Percentiles rank a stretch among this genome's conserved stretches.
phyloP scores from a whole-genome alignment of 2,888 invertebrate species.

The Theretra japonica region DNA sequence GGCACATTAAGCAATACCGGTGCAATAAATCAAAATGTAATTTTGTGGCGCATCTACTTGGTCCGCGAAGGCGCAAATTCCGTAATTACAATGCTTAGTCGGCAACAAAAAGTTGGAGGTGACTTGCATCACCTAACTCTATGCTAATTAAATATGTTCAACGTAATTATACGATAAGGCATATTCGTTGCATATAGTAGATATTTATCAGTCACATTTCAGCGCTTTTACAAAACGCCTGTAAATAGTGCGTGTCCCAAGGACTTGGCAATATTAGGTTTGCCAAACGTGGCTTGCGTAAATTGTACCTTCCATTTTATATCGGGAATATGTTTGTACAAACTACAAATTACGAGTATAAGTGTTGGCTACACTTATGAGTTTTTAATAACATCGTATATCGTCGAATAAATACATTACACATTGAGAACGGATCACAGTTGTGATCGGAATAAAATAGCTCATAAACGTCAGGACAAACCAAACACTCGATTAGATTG shows the following conservation, averaged over 20 bases:
- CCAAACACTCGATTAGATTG: no score
- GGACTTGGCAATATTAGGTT: background rate
- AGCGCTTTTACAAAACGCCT: constrained; percentile 18
- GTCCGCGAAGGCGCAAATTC: constrained; percentile 34
- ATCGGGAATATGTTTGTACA: no score
- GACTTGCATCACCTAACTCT: constrained; percentile 5
- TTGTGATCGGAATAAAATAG: no score
- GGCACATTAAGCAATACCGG: constrained; percentile 33
- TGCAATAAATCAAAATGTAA: constrained; percentile 47
- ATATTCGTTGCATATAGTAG: constrained; percentile 9
- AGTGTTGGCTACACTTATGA: no score
- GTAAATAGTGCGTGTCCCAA: constrained; percentile 23
- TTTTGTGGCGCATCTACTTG: constrained; percentile 38
- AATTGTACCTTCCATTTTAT: background rate
- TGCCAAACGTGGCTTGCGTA: background rate
- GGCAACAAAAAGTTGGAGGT: constrained; percentile 29
- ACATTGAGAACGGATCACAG: no score
- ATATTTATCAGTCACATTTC: constrained; percentile 22
- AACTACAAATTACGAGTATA: no score
- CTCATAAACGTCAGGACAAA: no score
- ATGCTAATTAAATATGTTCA: constrained; percentile 23
- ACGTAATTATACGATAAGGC: constrained; percentile 19
- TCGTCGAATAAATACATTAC: no score
- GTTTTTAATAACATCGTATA: no score
- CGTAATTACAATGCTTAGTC: constrained; percentile 42